Evolutionary conservation across 2,113 vertebrate genomes (phyloP).

Genomic region (Oxygymnocypris stewartii): DNA sequence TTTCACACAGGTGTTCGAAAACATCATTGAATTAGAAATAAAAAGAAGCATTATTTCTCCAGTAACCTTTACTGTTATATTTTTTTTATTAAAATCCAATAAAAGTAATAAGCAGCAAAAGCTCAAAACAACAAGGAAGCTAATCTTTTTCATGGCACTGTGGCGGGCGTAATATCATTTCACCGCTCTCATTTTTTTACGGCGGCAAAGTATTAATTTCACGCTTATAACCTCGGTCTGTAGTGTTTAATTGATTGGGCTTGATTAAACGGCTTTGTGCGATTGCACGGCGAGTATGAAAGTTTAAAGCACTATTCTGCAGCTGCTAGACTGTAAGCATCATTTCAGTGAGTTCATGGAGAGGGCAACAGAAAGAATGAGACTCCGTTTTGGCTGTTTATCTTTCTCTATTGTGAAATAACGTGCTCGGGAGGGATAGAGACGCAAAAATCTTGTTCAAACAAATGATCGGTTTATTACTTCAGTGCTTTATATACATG

Average conservation of each 20-base stretch:
- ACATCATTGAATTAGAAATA: not conserved
- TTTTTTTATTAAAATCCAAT: not conserved
- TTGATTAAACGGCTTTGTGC: conserved; percentile 31
- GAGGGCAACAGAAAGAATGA: conserved; percentile 21
- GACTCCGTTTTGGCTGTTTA: conserved; percentile 33
- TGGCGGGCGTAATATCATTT: not conserved
- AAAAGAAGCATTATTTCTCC: not conserved
- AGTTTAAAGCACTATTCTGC: not conserved
- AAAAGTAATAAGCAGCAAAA: not conserved
- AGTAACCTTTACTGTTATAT: not conserved
- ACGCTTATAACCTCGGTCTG: not conserved
- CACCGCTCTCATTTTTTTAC: not conserved
- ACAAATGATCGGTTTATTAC: not conserved
- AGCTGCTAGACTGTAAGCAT: conserved; percentile 33
- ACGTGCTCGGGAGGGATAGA: not conserved
- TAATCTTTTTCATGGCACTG: not conserved
- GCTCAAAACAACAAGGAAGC: not conserved
- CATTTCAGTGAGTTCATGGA: conserved; percentile 31
- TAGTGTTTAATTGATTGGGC: conserved; percentile 29
- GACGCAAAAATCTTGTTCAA: not conserved
- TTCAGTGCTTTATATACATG: not conserved
- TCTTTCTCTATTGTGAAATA: conserved; percentile 44
- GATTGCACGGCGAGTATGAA: conserved; percentile 5
- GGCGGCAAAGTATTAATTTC: conserved; percentile 4
- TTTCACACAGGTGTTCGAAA: not conserved